Base-by-base conservation (phyloP, 2,797 vertebrate species). In the Rhinatrema bivittatum region DNA sequence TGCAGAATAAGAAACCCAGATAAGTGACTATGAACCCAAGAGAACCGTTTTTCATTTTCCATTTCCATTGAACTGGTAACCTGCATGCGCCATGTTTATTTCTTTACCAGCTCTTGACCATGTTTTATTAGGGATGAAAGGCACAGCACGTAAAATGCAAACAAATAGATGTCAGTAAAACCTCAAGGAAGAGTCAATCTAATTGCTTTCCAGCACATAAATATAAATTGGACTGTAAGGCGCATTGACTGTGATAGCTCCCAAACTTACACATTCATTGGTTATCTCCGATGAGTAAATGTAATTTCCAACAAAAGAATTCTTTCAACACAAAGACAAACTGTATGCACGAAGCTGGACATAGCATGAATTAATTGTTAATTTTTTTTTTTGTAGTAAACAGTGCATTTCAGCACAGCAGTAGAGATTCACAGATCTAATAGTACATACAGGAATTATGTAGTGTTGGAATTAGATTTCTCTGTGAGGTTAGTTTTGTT, bases 221-320 rank as follows among this genome's bases (percentile, higher is more conserved):
- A 27, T 25, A 8, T 7, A 27, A 28, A 27, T 20, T 34, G 20
- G 26, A 27, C 5, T 34, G 3, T 11, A 27, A 37, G 22, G 23
- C 20, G 16, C 53, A 28, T 42, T 59, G 44, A 39, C 21, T 6
- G n/a, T 2, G 1, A n/a, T 29, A 12, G 24, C 26, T 46, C 21
- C 41, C 4, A 37, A 44, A 30, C 10, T 36, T 43, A 6, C 30
- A 7, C 20, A 58, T 51, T 47, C 15, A 9, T 46, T 53, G 45
- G 22, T 23, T 3, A 4, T 56, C 16, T 52, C 13, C 24, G 5
- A 13, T 42, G 18, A 30, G 32, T 30, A 35, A 24, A 20, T 47
- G 20, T 18, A 34, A 23, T 42, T 36, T 18, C 5, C n/a, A n/a
- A n/a, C n/a, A n/a, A n/a, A n/a, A n/a, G n/a, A n/a, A n/a, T n/a